These are phyloP conservation scores for Parascotia fuliginaria DNA, from an alignment of 2,888 invertebrate genomes.

Conservation along the genomic window DNA sequence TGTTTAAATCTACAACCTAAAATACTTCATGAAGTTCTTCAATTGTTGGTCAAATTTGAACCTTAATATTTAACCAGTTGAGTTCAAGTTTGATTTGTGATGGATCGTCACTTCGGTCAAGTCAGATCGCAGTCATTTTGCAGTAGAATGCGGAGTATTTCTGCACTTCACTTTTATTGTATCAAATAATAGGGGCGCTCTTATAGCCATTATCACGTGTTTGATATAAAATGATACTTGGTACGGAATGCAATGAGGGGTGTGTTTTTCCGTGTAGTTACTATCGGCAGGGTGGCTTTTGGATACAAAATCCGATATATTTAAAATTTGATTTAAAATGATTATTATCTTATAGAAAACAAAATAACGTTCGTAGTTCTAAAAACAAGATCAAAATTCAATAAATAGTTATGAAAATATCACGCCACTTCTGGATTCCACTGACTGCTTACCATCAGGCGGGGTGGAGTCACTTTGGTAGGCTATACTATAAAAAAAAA, in stretches of 20 bases:
- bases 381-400: too few relatives aligned
- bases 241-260: slow-evolving; percentile 61
- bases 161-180: slow-evolving; percentile 86
- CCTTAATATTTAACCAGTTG: slow-evolving; percentile 28
- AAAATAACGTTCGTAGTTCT: too few relatives aligned
- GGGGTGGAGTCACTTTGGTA: too few relatives aligned
- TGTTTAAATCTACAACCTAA: slow-evolving; percentile 56
- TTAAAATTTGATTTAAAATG: background rate
- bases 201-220: slow-evolving; percentile 85
- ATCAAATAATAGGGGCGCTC: slow-evolving; percentile 86
- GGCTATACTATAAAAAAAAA: too few relatives aligned
- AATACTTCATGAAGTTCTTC: slow-evolving; percentile 59
- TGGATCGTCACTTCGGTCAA: slow-evolving; percentile 52
- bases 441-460: too few relatives aligned
- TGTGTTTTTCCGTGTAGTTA: slow-evolving; percentile 59
- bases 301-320: background rate
- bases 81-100: slow-evolving; percentile 34
- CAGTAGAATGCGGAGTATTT: slow-evolving; percentile 84
- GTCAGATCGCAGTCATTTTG: slow-evolving; percentile 58
- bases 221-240: slow-evolving; percentile 85
- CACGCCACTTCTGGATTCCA: too few relatives aligned
- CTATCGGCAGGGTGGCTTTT: slow-evolving; percentile 36
- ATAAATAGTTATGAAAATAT: too few relatives aligned
- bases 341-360: too few relatives aligned
- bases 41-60: slow-evolving; percentile 30